Percentiles rank a stretch among this genome's conserved stretches.
phyloP scores from a whole-genome alignment of 1,140 invertebrate genomes.

The Bradynema listronoti region DNA sequence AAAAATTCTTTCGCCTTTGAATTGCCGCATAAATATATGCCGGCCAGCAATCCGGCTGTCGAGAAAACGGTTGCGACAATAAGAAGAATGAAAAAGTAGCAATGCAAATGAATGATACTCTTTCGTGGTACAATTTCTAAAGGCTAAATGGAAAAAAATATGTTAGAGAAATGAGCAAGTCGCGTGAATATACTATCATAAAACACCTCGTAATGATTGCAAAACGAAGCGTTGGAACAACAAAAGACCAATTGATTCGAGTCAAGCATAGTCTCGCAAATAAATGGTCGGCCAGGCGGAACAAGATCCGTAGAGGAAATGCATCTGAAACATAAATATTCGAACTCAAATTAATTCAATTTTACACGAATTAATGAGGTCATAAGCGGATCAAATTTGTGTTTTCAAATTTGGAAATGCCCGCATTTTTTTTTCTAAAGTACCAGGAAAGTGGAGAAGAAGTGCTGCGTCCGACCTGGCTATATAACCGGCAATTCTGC shows the following conservation, averaged over 20 bases:
- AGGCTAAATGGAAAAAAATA: not conserved
- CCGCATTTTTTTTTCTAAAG: too few relatives aligned
- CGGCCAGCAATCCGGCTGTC: conserved; percentile 30
- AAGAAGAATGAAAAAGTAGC: conserved; percentile 29
- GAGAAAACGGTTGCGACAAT: conserved; percentile 34
- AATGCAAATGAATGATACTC: conserved; percentile 8
- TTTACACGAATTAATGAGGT: too few relatives aligned
- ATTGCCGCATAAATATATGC: conserved; percentile 34
- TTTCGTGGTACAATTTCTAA: conserved; percentile 14
- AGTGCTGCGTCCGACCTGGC: too few relatives aligned
- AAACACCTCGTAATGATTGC: conserved; percentile 40
- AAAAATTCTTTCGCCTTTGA: conserved; percentile 16
- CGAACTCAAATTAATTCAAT: too few relatives aligned
- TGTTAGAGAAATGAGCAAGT: not conserved
- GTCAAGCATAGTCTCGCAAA: conserved; percentile 29
- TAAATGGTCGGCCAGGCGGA: conserved; percentile 32
- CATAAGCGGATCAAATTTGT: too few relatives aligned
- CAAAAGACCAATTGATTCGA: conserved; percentile 21
- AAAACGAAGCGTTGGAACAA: conserved; percentile 31
- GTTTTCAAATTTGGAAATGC: too few relatives aligned
- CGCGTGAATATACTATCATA: not conserved
- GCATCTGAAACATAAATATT: conserved; percentile 12
- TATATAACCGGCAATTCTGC: too few relatives aligned
- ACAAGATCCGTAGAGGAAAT: conserved; percentile 10
- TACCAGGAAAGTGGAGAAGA: too few relatives aligned